A percentile compares a stretch with the other conserved stretches of the same genome.
Conservation (phyloP, 2,797 vertebrate genomes). For the Anguilla megastoma region DNA sequence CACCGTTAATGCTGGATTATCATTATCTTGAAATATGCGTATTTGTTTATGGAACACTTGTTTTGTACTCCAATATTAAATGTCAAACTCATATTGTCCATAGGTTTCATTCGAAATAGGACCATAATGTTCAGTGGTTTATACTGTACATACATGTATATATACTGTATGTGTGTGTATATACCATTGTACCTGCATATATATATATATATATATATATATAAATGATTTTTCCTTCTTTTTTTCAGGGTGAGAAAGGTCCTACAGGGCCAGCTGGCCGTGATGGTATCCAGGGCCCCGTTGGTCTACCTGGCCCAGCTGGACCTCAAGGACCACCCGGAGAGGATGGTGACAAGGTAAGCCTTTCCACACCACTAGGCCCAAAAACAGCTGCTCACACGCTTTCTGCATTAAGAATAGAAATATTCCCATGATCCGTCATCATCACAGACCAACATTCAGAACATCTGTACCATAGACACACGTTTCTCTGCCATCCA, state of each 20-base stretch:
- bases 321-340: constrained; percentile 95
- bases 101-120: background rate
- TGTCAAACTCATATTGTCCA: background rate
- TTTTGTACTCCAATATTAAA: background rate
- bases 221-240: too few relatives aligned
- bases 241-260: constrained; percentile 92
- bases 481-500: constrained; percentile 20
- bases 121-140: background rate
- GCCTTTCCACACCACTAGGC: constrained; percentile 19
- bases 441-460: background rate
- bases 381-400: background rate
- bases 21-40: background rate
- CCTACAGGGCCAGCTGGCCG: constrained; percentile 92
- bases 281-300: constrained; percentile 94
- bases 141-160: background rate
- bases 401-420: background rate
- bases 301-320: constrained; percentile 92
- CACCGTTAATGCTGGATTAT: background rate
- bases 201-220: background rate
- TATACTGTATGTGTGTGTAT: background rate
- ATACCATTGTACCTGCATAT: too few relatives aligned
- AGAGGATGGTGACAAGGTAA: constrained; percentile 97
- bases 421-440: background rate
- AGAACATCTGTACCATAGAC: constrained; percentile 14
- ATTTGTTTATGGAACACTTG: background rate